Evolutionary conservation across 53 echinoderm and acorn worm species (phyloP).

Genomic region (Apostichopus leukothele): DNA sequence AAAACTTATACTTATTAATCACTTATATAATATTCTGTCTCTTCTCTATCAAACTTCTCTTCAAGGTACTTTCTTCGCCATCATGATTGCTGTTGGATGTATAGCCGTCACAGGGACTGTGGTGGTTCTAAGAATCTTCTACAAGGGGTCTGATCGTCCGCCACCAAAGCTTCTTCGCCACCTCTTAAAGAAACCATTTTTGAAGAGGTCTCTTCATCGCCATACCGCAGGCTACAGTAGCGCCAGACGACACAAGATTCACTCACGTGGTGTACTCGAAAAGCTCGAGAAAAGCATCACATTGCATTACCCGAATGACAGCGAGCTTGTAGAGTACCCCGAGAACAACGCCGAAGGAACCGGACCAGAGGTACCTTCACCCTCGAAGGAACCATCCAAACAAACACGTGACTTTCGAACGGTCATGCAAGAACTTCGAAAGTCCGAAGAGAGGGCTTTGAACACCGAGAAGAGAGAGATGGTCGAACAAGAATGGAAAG

Average conservation of each 20-base stretch:
- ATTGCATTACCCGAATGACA: background rate
- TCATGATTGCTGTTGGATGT: slow-evolving; percentile 40
- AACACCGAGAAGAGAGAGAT: slow-evolving; percentile 21
- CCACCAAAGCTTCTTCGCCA: slow-evolving; percentile 20
- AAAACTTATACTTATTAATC: no score
- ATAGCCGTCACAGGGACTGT: slow-evolving; percentile 45
- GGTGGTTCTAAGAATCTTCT: slow-evolving; percentile 35
- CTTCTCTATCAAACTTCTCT: no score
- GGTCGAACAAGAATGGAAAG: slow-evolving; percentile 47
- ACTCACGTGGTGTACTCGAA: slow-evolving; percentile 7
- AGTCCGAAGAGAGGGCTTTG: slow-evolving; percentile 28
- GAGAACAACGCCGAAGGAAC: background rate
- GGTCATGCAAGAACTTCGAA: slow-evolving; percentile 33
- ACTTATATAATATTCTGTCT: no score
- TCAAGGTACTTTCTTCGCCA: slow-evolving; percentile 40
- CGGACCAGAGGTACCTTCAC: background rate
- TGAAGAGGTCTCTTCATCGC: slow-evolving; percentile 24
- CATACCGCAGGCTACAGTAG: slow-evolving; percentile 1
- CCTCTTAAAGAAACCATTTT: slow-evolving; percentile 4
- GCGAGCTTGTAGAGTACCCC: slow-evolving; percentile 1
- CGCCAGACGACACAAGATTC: slow-evolving; percentile 36
- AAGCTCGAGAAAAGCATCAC: slow-evolving; percentile 19
- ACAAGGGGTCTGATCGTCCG: slow-evolving; percentile 32
- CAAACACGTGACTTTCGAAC: slow-evolving; percentile 14
- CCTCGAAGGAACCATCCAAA: background rate